A percentile compares a stretch with the other conserved stretches of the same genome.
Evolutionary conservation across 2,888 invertebrate species (phyloP).

Genomic region (Drosophila anomalata): DNA sequence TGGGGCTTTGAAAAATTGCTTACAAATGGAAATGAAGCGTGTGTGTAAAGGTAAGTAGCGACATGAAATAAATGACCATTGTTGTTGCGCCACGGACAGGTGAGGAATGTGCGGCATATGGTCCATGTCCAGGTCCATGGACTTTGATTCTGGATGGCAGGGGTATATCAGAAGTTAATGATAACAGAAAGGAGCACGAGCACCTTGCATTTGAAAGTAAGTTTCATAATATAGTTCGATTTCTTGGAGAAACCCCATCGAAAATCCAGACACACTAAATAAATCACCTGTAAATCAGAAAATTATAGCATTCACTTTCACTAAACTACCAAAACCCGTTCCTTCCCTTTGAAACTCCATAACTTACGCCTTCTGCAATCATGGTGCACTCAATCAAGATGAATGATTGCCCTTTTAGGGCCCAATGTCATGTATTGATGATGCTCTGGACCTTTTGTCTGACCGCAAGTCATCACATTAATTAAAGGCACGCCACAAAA

Average conservation of each 20-base stretch:
- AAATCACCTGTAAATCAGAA: background rate
- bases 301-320: background rate
- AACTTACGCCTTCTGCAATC: slow-evolving; percentile 12
- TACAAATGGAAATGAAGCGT: slow-evolving; percentile 56
- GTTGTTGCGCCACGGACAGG: slow-evolving; percentile 24
- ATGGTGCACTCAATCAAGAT: slow-evolving; percentile 21
- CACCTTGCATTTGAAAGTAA: too few species aligned
- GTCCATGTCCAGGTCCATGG: slow-evolving; percentile 27
- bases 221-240: too few species aligned
- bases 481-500: slow-evolving; percentile 55
- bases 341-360: slow-evolving; percentile 6
- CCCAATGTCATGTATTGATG: slow-evolving; percentile 48
- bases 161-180: slow-evolving; percentile 16
- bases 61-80: slow-evolving; percentile 47
- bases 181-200: background rate
- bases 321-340: slow-evolving; percentile 4
- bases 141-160: slow-evolving; percentile 3
- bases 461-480: slow-evolving; percentile 54
- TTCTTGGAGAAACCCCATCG: too few species aligned
- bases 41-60: slow-evolving; percentile 47
- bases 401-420: slow-evolving; percentile 41
- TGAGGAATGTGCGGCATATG: slow-evolving; percentile 40
- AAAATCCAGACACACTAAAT: background rate
- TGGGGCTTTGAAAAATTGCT: slow-evolving; percentile 55
- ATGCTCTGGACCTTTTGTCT: slow-evolving; percentile 44